phyloP scores from a whole-genome alignment of 2,797 vertebrate genomes.

The Sebastiscus tertius region DNA sequence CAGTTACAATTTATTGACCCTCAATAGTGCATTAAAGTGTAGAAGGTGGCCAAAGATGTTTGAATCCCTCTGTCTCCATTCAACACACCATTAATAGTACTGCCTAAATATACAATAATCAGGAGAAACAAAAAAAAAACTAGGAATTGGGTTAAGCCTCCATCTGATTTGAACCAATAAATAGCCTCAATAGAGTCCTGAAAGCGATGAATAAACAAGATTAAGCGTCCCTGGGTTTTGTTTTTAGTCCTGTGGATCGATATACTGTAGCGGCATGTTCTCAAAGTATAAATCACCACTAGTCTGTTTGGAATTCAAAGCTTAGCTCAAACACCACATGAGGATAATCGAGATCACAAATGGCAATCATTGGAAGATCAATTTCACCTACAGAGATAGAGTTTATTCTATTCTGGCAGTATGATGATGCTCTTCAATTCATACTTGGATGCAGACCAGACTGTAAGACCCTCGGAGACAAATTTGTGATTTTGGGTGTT shows the following conservation, averaged over 20 bases:
- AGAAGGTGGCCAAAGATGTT: not conserved
- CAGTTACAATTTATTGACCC: not conserved
- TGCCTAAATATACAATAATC: not conserved
- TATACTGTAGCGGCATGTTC: not conserved
- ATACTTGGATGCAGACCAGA: not conserved
- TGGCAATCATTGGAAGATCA: constrained; percentile 12
- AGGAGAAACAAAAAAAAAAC: not conserved
- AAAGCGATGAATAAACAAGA: not conserved
- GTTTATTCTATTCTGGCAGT: constrained; percentile 20
- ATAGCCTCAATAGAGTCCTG: not conserved
- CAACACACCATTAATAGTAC: not conserved
- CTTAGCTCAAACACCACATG: not conserved
- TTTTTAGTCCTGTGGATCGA: not conserved
- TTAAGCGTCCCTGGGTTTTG: not conserved
- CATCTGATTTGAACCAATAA: not conserved
- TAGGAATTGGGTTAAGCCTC: not conserved
- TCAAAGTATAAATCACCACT: not conserved
- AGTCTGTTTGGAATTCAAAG: constrained; percentile 7
- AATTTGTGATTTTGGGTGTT: not conserved
- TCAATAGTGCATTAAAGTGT: not conserved
- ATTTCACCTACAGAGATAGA: not conserved
- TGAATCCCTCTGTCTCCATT: not conserved
- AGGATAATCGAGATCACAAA: constrained; percentile 26
- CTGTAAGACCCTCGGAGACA: not conserved
- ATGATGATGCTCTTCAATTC: not conserved